Conservation (phyloP, 2,113 vertebrate genomes). For the Helogale parvula region DNA sequence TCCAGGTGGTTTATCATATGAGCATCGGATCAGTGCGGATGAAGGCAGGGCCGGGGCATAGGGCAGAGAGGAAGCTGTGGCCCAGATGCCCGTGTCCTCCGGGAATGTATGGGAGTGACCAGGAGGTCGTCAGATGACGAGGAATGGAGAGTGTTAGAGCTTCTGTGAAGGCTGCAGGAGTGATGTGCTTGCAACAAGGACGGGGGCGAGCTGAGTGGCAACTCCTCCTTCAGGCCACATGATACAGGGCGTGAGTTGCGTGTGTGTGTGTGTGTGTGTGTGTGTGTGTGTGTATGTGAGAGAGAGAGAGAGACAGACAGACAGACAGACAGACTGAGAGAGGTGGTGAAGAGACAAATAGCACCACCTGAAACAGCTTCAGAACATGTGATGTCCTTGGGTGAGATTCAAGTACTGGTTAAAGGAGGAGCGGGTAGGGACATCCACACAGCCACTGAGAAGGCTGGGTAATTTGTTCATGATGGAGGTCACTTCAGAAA, state of each 20-base stretch:
- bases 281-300: too few relatives aligned
- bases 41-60: neutral
- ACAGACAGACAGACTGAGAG: too few relatives aligned
- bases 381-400: neutral
- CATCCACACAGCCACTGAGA: neutral
- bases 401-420: neutral
- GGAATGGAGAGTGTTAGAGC: neutral
- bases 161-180: neutral
- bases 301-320: too few relatives aligned
- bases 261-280: neutral
- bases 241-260: neutral
- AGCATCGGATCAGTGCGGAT: neutral
- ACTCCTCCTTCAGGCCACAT: neutral
- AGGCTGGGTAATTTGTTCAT: neutral
- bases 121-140: constrained; percentile 12
- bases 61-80: neutral
- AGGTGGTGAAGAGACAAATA: constrained; percentile 1
- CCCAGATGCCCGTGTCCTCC: neutral
- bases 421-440: neutral
- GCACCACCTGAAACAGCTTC: constrained; percentile 1
- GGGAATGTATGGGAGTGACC: neutral
- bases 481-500: neutral
- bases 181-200: neutral
- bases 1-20: neutral
- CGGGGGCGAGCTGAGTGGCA: neutral